Evolutionary conservation across 1,140 invertebrate genomes (phyloP).

Genomic region (Anadara kagoshimensis): DNA sequence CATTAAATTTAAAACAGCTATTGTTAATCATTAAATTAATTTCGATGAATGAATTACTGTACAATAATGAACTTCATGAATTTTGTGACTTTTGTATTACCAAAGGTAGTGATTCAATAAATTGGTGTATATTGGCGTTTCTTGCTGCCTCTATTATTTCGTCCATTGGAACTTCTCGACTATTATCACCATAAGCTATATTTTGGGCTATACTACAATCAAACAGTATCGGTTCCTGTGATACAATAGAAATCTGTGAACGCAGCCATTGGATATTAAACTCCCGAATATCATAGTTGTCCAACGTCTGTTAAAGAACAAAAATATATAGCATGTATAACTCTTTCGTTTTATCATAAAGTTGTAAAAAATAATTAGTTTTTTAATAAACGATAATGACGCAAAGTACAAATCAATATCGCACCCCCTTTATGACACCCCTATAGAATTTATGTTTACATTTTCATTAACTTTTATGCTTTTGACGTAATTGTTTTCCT

Average conservation of each 20-base stretch:
- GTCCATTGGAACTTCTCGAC: slow-evolving; percentile 79
- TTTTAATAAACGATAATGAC: neutral
- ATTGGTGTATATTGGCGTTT: slow-evolving; percentile 90
- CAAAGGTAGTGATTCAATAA: slow-evolving; percentile 85
- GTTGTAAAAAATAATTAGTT: neutral
- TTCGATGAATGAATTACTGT: too few species aligned
- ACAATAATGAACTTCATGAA: too few species aligned
- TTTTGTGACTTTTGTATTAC: too few species aligned
- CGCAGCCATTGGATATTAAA: slow-evolving; percentile 76
- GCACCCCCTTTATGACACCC: too few species aligned
- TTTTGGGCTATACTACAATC: slow-evolving; percentile 90
- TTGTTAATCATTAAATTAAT: too few species aligned
- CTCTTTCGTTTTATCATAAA: neutral
- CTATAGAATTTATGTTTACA: too few species aligned
- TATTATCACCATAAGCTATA: slow-evolving; percentile 90
- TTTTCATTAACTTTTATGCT: too few species aligned
- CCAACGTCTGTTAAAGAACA: slow-evolving; percentile 85
- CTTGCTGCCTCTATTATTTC: slow-evolving; percentile 88
- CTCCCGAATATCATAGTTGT: slow-evolving; percentile 52
- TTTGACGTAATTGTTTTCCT: too few species aligned
- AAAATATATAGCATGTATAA: neutral
- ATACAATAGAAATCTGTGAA: slow-evolving; percentile 82
- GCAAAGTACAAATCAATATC: too few species aligned
- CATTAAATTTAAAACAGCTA: too few species aligned
- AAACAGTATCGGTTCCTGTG: slow-evolving; percentile 91